phyloP scores from a whole-genome alignment of 1,140 invertebrate species.

The Eueides isabella region DNA sequence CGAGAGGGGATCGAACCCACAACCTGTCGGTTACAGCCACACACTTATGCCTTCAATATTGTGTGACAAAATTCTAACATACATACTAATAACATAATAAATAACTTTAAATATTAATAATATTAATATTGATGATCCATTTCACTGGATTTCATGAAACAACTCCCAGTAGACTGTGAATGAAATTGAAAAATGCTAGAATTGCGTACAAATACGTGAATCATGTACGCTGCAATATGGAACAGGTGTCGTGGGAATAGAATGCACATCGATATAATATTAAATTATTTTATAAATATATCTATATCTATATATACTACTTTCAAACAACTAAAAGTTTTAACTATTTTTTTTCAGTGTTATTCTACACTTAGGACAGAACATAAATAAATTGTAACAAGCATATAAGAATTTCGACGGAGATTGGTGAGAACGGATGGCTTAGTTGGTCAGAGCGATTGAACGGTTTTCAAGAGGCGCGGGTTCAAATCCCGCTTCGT shows the following conservation, averaged over 20 bases:
- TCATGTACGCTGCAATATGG: neutral
- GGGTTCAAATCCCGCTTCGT: no score
- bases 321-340: neutral
- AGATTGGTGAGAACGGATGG: no score
- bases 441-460: no score
- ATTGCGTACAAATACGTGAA: slow-evolving; percentile 3
- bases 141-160: neutral
- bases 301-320: neutral
- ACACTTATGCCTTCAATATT: no score
- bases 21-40: no score
- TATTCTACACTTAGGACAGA: no score
- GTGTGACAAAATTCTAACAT: no score
- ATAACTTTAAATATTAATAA: neutral
- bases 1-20: no score
- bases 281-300: neutral
- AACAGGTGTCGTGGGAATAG: neutral
- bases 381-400: no score
- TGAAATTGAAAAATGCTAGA: slow-evolving; percentile 4
- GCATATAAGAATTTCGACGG: no score
- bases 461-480: no score
- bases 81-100: neutral
- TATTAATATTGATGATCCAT: neutral
- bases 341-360: no score
- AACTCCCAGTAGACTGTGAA: neutral
- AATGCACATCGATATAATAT: neutral